Percentiles rank a stretch among this genome's conserved stretches.
Conservation (phyloP, 2,113 vertebrate species). For the Leucopternis melanops region DNA sequence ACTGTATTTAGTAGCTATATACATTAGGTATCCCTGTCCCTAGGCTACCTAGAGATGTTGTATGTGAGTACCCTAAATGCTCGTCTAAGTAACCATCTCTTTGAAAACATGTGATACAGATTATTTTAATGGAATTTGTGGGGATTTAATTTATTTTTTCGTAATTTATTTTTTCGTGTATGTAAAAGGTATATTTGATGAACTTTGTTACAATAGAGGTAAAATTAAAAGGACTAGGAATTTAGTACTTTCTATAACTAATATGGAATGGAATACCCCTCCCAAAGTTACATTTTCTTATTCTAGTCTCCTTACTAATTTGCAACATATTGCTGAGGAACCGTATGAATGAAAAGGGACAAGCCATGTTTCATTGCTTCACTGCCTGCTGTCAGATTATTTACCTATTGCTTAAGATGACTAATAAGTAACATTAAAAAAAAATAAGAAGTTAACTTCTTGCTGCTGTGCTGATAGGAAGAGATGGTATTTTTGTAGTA, state of each 20-base stretch:
- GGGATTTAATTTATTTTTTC: not conserved
- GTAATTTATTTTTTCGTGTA: not conserved
- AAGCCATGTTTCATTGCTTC: not conserved
- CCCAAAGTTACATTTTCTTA: not conserved
- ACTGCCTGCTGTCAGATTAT: not conserved
- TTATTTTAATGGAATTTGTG: not conserved
- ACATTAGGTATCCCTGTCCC: not conserved
- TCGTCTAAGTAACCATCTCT: not conserved
- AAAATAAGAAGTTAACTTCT: not conserved
- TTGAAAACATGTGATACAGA: not conserved
- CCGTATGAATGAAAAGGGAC: not conserved
- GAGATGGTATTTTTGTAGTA: not conserved
- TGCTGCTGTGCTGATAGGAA: not conserved
- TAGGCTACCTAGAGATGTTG: not conserved
- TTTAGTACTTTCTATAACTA: not conserved
- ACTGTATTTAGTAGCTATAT: not conserved
- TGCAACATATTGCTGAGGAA: not conserved
- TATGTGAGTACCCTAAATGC: not conserved
- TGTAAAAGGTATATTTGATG: not conserved
- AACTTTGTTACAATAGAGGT: not conserved
- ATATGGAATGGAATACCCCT: not conserved
- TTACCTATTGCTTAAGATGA: not conserved
- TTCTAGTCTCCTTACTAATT: not conserved
- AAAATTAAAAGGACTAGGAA: not conserved
- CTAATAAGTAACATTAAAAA: not conserved